Conservation (phyloP, 2,797 vertebrate genomes). For the Cichlasoma orientale region DNA sequence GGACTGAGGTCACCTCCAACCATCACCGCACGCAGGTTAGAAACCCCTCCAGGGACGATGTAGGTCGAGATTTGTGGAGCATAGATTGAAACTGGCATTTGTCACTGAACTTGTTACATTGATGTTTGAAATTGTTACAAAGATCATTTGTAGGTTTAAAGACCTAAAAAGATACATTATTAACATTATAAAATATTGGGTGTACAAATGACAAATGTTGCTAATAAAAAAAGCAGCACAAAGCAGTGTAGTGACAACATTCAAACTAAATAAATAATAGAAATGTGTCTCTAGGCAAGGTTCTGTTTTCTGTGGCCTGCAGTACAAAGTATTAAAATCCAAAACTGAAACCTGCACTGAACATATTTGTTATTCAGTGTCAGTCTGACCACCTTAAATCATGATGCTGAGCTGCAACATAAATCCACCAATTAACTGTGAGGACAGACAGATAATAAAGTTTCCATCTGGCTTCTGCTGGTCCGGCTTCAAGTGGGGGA, state of each 20-base stretch:
- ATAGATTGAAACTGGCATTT: neutral
- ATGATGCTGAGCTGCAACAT: constrained; percentile 14
- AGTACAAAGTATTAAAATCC: neutral
- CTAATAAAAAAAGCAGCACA: neutral
- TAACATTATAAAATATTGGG: neutral
- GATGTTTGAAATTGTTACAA: neutral
- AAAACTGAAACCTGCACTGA: neutral
- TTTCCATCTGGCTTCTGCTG: constrained; percentile 40
- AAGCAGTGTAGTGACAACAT: too few species aligned
- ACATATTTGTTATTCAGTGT: constrained; percentile 30
- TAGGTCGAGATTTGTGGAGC: neutral
- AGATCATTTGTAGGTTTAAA: neutral
- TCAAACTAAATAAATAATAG: neutral
- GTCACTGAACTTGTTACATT: neutral
- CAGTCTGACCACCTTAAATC: constrained; percentile 10
- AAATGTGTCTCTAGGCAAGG: neutral
- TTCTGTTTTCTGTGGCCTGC: neutral
- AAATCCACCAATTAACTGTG: constrained; percentile 34
- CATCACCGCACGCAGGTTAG: constrained; percentile 12
- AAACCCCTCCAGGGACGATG: constrained; percentile 4
- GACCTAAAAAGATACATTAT: neutral
- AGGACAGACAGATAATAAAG: constrained; percentile 32
- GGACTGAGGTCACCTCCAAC: constrained; percentile 58
- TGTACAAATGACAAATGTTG: neutral
- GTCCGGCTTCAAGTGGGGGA: neutral